phyloP scores from a whole-genome alignment of 2,113 vertebrate species.

The Cyphomyrus discorhynchus region DNA sequence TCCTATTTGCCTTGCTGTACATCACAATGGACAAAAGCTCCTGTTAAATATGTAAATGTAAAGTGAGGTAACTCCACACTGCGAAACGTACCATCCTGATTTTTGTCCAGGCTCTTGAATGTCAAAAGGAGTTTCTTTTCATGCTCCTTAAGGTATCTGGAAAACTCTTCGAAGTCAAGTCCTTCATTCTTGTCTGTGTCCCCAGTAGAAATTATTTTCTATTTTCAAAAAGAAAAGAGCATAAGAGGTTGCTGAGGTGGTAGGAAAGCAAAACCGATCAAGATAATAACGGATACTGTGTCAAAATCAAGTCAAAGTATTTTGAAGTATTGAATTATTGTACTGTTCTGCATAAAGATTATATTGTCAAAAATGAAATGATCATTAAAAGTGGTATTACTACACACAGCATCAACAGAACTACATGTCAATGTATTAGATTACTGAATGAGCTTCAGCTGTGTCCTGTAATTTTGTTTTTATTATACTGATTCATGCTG shows the following conservation, averaged over 20 bases:
- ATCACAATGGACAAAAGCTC: background rate
- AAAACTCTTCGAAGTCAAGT: constrained; percentile 83
- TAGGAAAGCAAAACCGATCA: background rate
- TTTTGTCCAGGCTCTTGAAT: constrained; percentile 91
- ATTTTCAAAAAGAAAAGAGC: constrained; percentile 22
- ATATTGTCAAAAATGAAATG: background rate
- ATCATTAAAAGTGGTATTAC: background rate
- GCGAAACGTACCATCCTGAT: constrained; percentile 74
- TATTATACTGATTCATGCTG: background rate
- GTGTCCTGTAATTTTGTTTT: background rate
- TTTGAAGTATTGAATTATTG: background rate
- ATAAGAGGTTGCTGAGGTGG: background rate
- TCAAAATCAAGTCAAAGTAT: background rate
- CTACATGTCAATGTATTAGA: background rate
- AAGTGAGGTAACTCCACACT: background rate
- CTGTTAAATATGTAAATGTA: background rate
- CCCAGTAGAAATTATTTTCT: constrained; percentile 84
- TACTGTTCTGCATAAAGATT: background rate
- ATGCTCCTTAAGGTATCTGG: constrained; percentile 82
- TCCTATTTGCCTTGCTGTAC: background rate
- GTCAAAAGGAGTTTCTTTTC: constrained; percentile 88
- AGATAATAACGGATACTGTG: background rate
- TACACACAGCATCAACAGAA: background rate
- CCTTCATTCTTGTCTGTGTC: constrained; percentile 74
- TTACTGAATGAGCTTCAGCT: background rate